Evolutionary conservation across 1,140 invertebrate genomes (phyloP).

Genomic region (Steinernema khuongi): DNA sequence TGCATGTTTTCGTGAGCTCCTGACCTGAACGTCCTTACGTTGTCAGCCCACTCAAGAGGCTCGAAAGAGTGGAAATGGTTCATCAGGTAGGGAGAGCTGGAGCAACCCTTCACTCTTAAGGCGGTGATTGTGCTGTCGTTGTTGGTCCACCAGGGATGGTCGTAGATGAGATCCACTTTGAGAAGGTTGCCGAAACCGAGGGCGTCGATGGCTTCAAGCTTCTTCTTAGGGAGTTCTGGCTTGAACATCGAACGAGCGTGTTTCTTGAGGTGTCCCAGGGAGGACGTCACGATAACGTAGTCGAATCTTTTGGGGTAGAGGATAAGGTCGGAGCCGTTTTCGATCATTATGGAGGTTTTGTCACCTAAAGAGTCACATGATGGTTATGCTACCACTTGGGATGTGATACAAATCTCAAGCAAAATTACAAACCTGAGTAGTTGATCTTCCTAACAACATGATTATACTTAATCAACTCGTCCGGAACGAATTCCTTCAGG

Average conservation of each 20-base stretch:
- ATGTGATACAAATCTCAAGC: too few relatives aligned
- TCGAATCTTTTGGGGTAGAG: constrained; percentile 25
- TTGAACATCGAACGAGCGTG: not conserved
- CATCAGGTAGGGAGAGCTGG: not conserved
- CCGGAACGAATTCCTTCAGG: not conserved
- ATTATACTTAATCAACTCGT: not conserved
- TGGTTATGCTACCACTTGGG: not conserved
- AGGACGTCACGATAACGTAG: constrained; percentile 38
- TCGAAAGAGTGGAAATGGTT: constrained; percentile 8
- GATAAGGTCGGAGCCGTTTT: not conserved
- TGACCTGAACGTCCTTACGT: not conserved
- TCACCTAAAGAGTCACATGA: not conserved
- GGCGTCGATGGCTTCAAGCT: not conserved
- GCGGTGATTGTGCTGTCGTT: not conserved
- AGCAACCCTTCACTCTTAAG: constrained; percentile 1
- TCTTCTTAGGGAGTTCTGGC: not conserved
- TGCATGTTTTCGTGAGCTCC: not conserved
- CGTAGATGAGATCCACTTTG: not conserved
- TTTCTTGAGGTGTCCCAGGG: constrained; percentile 32
- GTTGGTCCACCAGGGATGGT: not conserved
- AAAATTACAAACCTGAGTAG: constrained; percentile 1
- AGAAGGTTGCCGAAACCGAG: not conserved
- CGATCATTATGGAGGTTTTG: not conserved
- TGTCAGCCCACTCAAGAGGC: not conserved
- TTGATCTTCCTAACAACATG: not conserved